Evolutionary conservation across 1,140 invertebrate genomes (phyloP).

Genomic region (Ceratina japonica): DNA sequence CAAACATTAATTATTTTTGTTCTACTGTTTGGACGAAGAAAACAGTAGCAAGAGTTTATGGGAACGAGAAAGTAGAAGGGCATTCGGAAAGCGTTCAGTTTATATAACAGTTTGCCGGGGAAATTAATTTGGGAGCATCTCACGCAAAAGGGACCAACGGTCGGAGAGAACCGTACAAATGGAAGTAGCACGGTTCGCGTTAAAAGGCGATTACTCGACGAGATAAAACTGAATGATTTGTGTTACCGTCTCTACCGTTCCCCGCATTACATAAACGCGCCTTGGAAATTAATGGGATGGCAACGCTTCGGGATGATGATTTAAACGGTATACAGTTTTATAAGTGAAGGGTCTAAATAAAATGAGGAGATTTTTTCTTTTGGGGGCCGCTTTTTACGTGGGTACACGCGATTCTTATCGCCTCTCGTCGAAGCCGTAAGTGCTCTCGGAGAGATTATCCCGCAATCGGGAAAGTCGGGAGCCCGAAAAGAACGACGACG

Average conservation of each 20-base stretch:
- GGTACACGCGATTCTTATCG: conserved; percentile 33
- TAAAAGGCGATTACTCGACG: conserved; percentile 24
- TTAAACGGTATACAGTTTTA: neutral
- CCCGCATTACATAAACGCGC: neutral
- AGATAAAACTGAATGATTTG: conserved; percentile 18
- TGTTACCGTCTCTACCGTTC: neutral
- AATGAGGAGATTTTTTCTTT: neutral
- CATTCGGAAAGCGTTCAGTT: neutral
- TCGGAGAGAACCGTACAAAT: neutral
- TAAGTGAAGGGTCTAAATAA: no score
- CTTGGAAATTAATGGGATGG: conserved; percentile 13
- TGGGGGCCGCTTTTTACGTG: neutral
- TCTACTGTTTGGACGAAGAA: no score
- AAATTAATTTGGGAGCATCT: conserved; percentile 14
- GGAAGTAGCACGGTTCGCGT: neutral
- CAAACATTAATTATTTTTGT: no score
- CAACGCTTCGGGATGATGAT: neutral
- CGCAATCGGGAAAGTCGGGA: conserved; percentile 12
- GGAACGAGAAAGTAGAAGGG: neutral
- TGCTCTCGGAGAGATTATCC: conserved; percentile 36
- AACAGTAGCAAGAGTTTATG: no score
- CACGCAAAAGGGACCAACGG: neutral
- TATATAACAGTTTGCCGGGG: conserved; percentile 11
- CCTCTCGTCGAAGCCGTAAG: conserved; percentile 21
- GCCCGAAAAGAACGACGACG: neutral